These are phyloP conservation scores for Kobus ellipsiprymnus DNA, from an alignment of 2,113 vertebrate species.

Conservation along the genomic window DNA sequence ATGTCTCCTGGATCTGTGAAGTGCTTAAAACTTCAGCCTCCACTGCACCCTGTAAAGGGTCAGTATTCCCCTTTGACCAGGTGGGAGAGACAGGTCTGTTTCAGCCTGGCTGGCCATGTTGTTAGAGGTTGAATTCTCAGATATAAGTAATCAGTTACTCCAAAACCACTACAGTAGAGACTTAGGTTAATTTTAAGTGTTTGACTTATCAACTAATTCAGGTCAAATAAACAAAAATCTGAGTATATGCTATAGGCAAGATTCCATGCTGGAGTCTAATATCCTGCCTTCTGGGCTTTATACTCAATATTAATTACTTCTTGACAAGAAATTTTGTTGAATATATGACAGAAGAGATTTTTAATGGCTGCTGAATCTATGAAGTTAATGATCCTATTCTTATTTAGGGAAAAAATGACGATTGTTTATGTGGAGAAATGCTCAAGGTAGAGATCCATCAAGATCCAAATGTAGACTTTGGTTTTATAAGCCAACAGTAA, in stretches of 20 bases:
- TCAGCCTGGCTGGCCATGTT: neutral
- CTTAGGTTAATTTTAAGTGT: neutral
- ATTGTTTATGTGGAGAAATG: neutral
- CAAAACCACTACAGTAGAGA: neutral
- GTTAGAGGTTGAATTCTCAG: conserved; percentile 22
- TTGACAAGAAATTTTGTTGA: conserved; percentile 18
- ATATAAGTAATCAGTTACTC: neutral
- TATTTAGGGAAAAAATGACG: conserved; percentile 4
- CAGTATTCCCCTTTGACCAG: neutral
- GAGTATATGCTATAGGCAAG: neutral
- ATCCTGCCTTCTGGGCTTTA: neutral
- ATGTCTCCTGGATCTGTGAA: neutral
- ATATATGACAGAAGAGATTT: conserved; percentile 18
- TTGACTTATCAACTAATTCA: conserved; percentile 34
- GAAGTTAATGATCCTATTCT: neutral
- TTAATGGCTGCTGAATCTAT: neutral
- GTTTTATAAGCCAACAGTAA: conserved; percentile 4
- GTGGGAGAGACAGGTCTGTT: conserved; percentile 8
- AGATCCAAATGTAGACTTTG: neutral
- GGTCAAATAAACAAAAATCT: conserved; percentile 38
- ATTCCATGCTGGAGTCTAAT: neutral
- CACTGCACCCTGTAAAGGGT: neutral
- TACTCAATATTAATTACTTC: conserved; percentile 8
- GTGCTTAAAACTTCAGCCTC: neutral
- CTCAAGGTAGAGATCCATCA: neutral